Conservation (phyloP, 2,888 invertebrate genomes). For the Sabellastarte sp. region DNA sequence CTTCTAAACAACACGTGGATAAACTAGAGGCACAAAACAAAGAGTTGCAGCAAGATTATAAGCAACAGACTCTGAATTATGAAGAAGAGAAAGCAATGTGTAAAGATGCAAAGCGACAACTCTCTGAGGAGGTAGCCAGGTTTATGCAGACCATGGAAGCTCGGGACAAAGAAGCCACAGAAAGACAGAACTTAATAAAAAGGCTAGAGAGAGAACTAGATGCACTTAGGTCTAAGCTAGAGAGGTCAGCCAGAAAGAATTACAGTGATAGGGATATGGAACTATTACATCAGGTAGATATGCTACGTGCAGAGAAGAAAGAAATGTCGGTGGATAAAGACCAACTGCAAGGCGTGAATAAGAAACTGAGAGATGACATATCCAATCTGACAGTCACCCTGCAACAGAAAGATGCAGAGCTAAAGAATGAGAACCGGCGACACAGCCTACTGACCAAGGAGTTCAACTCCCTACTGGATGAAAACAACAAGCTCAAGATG, state of each 20-base stretch:
- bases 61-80: background rate
- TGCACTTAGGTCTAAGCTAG: slow-evolving; percentile 5
- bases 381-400: slow-evolving; percentile 6
- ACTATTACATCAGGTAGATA: slow-evolving; percentile 17
- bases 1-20: background rate
- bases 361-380: slow-evolving; percentile 8
- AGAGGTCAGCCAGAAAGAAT: slow-evolving; percentile 6
- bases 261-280: slow-evolving; percentile 16
- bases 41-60: background rate
- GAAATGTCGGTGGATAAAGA: slow-evolving; percentile 7
- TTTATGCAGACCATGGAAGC: slow-evolving; percentile 1
- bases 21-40: background rate
- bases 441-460: slow-evolving; percentile 23
- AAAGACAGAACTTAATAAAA: background rate
- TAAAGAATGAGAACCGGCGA: slow-evolving; percentile 17
- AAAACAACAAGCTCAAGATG: slow-evolving; percentile 17
- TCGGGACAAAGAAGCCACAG: background rate
- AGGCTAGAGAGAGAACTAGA: background rate
- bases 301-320: slow-evolving; percentile 10
- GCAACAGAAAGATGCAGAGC: slow-evolving; percentile 10
- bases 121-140: slow-evolving; percentile 1
- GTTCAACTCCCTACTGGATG: slow-evolving; percentile 25
- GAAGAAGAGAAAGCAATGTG: background rate
- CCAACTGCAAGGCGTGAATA: background rate
- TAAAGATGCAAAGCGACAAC: background rate